Percentiles rank a stretch among this genome's conserved stretches.
Conservation (phyloP, 2,888 invertebrate species). For the Philaethria dido region DNA sequence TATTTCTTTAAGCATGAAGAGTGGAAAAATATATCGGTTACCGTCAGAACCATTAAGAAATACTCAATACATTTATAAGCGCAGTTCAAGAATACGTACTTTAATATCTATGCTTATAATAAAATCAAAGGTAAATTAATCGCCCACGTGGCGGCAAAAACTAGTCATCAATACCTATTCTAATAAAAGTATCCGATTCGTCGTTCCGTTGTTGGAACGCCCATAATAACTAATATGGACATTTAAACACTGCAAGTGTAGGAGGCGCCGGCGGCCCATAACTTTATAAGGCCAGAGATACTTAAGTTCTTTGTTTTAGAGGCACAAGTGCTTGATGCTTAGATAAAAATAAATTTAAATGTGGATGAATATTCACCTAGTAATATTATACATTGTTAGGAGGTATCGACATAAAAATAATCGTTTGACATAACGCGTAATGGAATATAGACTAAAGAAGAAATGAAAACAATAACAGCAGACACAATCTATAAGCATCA, state of each 20-base stretch:
- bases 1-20: too few species aligned
- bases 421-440: too few species aligned
- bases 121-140: conserved; percentile 78
- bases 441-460: too few species aligned
- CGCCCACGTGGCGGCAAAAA: conserved; percentile 70
- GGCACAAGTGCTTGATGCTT: conserved; percentile 19
- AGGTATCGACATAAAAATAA: too few species aligned
- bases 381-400: not conserved
- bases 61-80: conserved; percentile 41
- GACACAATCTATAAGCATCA: too few species aligned
- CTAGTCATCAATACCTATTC: conserved; percentile 68
- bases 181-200: conserved; percentile 79
- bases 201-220: conserved; percentile 65
- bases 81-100: conserved; percentile 55
- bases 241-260: conserved; percentile 70
- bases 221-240: conserved; percentile 78
- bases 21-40: not conserved
- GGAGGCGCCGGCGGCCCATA: conserved; percentile 69
- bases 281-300: conserved; percentile 60
- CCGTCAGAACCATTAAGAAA: too few species aligned
- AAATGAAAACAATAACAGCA: too few species aligned
- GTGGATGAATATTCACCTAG: not conserved
- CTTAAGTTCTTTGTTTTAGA: conserved; percentile 37
- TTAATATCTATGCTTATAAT: conserved; percentile 73
- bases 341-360: conserved; percentile 19